Evolutionary conservation across 2,113 vertebrate species (phyloP).

Genomic region (Gallinago undulata): DNA sequence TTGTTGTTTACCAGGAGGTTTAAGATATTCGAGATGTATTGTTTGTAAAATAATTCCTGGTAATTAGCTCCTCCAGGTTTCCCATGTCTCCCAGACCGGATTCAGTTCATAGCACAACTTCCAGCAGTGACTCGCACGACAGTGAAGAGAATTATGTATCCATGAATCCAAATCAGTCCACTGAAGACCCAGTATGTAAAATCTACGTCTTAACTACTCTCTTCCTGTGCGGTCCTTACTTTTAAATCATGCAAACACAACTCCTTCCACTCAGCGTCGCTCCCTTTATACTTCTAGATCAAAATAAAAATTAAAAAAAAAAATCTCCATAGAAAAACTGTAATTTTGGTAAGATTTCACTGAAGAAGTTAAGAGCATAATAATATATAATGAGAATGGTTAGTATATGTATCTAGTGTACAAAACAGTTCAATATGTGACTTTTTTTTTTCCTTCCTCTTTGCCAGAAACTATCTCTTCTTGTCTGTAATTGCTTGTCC

Average conservation of each 20-base stretch:
- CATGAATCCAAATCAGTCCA: constrained; percentile 92
- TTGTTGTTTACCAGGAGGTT: constrained; percentile 36
- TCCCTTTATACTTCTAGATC: background rate
- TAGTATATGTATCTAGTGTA: background rate
- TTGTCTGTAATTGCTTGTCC: background rate
- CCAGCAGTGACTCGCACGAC: constrained; percentile 97
- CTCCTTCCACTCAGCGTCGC: background rate
- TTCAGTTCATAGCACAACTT: constrained; percentile 96
- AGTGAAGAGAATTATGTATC: constrained; percentile 96
- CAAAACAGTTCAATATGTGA: background rate
- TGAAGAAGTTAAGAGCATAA: background rate
- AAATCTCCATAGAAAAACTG: background rate
- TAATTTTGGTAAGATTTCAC: background rate
- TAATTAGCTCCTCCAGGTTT: constrained; percentile 93
- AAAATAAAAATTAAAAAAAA: background rate
- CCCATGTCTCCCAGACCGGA: constrained; percentile 89
- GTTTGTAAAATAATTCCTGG: constrained; percentile 78
- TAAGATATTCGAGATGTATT: background rate
- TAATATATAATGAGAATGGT: background rate
- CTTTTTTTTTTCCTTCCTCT: background rate
- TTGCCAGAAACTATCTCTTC: background rate
- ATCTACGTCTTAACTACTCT: constrained; percentile 66
- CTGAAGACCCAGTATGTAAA: constrained; percentile 94
- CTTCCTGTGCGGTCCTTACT: constrained; percentile 49
- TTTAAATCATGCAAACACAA: background rate